A percentile compares a stretch with the other conserved stretches of the same genome.
Conservation (phyloP, 2,797 vertebrate species). For the Nannoperca australis region DNA sequence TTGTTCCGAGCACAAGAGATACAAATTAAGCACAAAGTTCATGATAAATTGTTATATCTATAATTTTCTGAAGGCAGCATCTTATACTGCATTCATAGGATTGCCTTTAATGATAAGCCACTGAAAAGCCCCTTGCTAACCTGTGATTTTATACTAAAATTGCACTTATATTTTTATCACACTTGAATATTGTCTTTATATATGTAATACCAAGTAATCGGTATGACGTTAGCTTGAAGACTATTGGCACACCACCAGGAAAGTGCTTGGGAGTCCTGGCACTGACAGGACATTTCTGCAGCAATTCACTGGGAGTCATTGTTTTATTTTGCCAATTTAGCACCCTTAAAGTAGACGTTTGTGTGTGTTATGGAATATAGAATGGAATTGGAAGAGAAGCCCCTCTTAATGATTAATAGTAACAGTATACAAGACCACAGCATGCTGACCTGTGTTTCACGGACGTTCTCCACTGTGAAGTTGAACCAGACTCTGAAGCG, state of each 20-base stretch:
- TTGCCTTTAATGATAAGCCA: not conserved
- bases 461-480: slow-evolving; percentile 96
- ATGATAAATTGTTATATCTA: not conserved
- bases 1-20: not conserved
- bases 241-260: not conserved
- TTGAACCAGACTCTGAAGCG: slow-evolving; percentile 99
- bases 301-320: not conserved
- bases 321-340: not conserved
- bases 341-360: not conserved
- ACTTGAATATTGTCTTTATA: not conserved
- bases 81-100: not conserved
- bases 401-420: not conserved
- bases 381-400: not conserved
- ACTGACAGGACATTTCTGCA: not conserved
- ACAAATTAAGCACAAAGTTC: not conserved
- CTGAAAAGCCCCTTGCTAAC: not conserved
- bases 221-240: not conserved
- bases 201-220: not conserved
- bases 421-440: not conserved
- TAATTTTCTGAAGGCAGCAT: not conserved
- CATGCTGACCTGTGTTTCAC: slow-evolving; percentile 93
- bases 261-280: not conserved
- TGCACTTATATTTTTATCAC: not conserved
- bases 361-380: not conserved
- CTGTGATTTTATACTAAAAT: not conserved